Base-by-base conservation (phyloP, 2,113 vertebrate genomes). In the Marmota flaviventris region DNA sequence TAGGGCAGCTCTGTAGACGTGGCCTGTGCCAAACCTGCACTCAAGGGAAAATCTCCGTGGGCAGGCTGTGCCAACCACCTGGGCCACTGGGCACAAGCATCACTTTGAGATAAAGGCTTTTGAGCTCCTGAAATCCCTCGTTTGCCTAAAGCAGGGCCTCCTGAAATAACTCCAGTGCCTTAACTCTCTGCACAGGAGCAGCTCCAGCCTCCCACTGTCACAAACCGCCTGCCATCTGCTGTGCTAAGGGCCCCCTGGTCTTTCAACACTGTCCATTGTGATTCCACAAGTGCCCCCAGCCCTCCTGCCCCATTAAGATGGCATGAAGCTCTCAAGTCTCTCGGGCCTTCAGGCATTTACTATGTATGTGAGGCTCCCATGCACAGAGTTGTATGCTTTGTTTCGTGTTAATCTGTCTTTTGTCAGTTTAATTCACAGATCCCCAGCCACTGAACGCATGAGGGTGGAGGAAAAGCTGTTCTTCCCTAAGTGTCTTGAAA, bases 381-480 rank as follows among this genome's bases (percentile, higher is more conserved):
- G 22, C 45, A 6, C 1, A 0, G 1, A 53, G 45, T 45, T 3
- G 2, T 16, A 11, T 24, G 13, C 73, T 7, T 10, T 83, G 11
- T 27, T 17, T 12, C 8, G 56, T 12, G 13, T 25, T 4, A 14
- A 3, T 63, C 51, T 45, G 39, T n/a, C 32, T 5, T 9, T 42
- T 4, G 39, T 89, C 73, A n/a, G 37, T 8, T 45, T 29, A 14
- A 13, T 25, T 82, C 13, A 6, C n/a, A 39, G 67, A 67, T 16
- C 67, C 39, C 5, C 39, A 27, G 3, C 32, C 14, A 34, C 22
- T 6, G 22, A n/a, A 18, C 0, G 5, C 0, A 5, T 2, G 20
- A 61, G 4, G 24, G 39, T 10, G 37, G 22, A 51, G 58, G 72
- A 45, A 29, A 8, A 18, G 20, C 8, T 10, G 3, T n/a, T 2